These are phyloP conservation scores for Morone chrysops DNA, from an alignment of 2,113 vertebrate genomes.

Conservation along the genomic window DNA sequence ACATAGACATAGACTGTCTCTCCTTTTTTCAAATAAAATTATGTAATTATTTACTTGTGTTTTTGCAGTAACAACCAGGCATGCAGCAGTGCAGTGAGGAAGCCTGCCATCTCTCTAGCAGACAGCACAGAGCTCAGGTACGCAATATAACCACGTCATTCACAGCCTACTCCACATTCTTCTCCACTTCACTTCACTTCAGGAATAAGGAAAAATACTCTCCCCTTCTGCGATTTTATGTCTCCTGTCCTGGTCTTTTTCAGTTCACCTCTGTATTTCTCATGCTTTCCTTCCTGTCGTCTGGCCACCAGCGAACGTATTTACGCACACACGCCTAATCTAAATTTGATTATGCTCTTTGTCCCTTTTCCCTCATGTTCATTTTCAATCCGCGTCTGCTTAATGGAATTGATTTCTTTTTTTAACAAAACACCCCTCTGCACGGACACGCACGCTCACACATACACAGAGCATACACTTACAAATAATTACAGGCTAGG, in stretches of 20 bases:
- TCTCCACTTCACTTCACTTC: background rate
- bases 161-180: background rate
- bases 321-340: background rate
- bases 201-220: background rate
- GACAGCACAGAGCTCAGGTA: slow-evolving; percentile 98
- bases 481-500: slow-evolving; percentile 56
- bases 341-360: slow-evolving; percentile 24
- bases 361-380: slow-evolving; percentile 9
- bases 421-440: slow-evolving; percentile 7
- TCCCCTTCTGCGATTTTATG: background rate
- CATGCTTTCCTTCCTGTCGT: background rate
- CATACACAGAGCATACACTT: slow-evolving; percentile 19
- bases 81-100: slow-evolving; percentile 92
- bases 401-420: slow-evolving; percentile 36
- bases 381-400: slow-evolving; percentile 24
- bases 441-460: background rate
- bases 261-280: background rate
- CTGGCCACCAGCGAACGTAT: background rate
- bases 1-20: background rate
- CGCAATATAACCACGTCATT: slow-evolving; percentile 21
- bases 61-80: slow-evolving; percentile 93
- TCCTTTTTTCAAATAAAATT: background rate
- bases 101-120: slow-evolving; percentile 95
- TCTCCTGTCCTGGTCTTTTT: slow-evolving; percentile 1
- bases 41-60: background rate